These are phyloP conservation scores for Leuctra nigra DNA, from an alignment of 2,888 invertebrate genomes.

Conservation along the genomic window DNA sequence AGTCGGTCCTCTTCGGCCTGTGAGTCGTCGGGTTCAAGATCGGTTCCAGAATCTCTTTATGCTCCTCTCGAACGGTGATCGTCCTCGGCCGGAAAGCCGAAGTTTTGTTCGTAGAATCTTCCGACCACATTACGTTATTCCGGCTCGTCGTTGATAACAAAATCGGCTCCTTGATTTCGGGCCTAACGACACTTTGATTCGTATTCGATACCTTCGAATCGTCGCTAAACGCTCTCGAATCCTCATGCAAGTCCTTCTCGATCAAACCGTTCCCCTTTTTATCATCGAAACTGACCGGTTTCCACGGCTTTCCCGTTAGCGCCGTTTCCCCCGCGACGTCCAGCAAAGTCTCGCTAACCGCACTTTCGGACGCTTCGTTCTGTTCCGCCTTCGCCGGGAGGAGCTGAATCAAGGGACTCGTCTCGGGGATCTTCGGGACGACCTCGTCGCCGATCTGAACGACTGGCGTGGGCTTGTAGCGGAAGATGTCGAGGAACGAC, in stretches of 20 bases:
- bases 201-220: conserved; percentile 27
- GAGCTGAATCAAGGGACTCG: not conserved
- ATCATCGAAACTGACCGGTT: conserved; percentile 4
- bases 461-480: conserved; percentile 40
- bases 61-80: not conserved
- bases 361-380: not conserved
- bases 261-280: conserved; percentile 17
- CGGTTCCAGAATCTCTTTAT: conserved; percentile 65
- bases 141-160: conserved; percentile 1
- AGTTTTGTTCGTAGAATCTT: not conserved
- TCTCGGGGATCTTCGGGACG: conserved; percentile 28
- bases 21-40: conserved; percentile 50
- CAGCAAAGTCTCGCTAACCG: not conserved
- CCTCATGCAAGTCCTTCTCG: conserved; percentile 13
- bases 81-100: conserved; percentile 4
- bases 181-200: conserved; percentile 30
- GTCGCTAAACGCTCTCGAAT: conserved; percentile 24
- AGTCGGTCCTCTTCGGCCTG: conserved; percentile 23
- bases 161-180: conserved; percentile 25
- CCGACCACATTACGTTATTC: not conserved
- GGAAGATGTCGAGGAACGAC: conserved; percentile 17
- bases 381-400: not conserved
- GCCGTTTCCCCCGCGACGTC: no score
- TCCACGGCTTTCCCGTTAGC: not conserved
- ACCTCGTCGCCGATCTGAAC: conserved; percentile 40